Percentiles rank a stretch among this genome's conserved stretches.
Evolutionary conservation across 2,888 invertebrate genomes (phyloP).

Genomic region (Tolmerus cingulatus): DNA sequence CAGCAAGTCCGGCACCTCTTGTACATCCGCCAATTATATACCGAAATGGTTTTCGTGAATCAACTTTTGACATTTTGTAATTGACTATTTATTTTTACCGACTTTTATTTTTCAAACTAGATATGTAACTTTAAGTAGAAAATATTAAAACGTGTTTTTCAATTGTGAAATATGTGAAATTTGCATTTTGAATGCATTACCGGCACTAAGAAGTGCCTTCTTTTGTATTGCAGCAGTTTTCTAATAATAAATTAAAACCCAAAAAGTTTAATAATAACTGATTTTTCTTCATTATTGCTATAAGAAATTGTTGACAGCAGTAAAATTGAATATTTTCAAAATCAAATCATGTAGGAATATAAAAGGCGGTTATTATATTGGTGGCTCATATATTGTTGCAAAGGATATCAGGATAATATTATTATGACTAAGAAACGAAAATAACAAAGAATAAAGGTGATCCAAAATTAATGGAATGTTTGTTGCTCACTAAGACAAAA

Average conservation of each 20-base stretch:
- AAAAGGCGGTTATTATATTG: too few relatives aligned
- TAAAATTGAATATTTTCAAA: neutral
- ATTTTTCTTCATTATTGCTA: neutral
- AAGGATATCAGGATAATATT: too few relatives aligned
- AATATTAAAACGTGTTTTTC: neutral
- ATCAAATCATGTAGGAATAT: too few relatives aligned
- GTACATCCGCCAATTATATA: conserved; percentile 58
- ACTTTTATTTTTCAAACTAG: neutral
- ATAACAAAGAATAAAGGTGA: too few relatives aligned
- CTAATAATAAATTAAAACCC: neutral
- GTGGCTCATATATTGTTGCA: too few relatives aligned
- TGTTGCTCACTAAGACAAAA: too few relatives aligned
- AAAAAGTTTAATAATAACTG: neutral
- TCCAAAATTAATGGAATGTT: too few relatives aligned
- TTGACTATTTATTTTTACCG: neutral
- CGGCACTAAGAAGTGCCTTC: neutral
- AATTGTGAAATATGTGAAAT: neutral
- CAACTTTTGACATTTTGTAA: conserved; percentile 54
- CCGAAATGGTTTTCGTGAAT: conserved; percentile 56
- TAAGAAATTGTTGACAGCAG: neutral
- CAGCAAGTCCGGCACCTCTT: conserved; percentile 55
- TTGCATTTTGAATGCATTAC: neutral
- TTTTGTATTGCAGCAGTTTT: neutral
- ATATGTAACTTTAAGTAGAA: neutral
- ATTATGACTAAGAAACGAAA: too few relatives aligned